phyloP scores from a whole-genome alignment of 1,140 invertebrate species.

The Leptinotarsa undecemlineata region DNA sequence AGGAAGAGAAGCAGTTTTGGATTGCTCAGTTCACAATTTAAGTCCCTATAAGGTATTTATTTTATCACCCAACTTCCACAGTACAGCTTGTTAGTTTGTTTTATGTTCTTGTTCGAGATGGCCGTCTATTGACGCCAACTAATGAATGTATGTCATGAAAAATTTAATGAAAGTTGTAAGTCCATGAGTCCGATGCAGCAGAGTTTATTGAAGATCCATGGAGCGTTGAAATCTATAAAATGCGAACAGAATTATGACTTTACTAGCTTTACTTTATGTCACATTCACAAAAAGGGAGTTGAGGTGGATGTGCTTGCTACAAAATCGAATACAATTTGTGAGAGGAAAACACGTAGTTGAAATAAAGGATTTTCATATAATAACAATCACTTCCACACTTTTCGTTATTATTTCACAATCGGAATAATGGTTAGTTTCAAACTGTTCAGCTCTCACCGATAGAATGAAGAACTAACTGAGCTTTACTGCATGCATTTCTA shows the following conservation, averaged over 20 bases:
- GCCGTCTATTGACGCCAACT: not conserved
- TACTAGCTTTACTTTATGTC: too few relatives aligned
- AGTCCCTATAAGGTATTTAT: conserved; percentile 64
- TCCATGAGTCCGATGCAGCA: not conserved
- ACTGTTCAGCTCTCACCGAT: too few relatives aligned
- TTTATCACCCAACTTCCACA: conserved; percentile 10
- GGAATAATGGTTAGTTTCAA: too few relatives aligned
- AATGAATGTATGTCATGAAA: not conserved
- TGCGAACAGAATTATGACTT: not conserved
- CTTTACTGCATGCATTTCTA: too few relatives aligned
- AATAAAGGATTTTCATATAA: too few relatives aligned
- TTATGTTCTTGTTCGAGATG: conserved; percentile 11
- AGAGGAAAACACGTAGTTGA: too few relatives aligned
- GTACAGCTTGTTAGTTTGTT: conserved; percentile 15
- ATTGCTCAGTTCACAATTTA: conserved; percentile 65
- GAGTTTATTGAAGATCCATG: not conserved
- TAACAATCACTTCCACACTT: too few relatives aligned
- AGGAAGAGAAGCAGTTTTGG: conserved; percentile 64
- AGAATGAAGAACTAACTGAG: too few relatives aligned
- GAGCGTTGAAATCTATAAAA: not conserved
- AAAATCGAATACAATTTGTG: too few relatives aligned
- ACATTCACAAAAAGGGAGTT: too few relatives aligned
- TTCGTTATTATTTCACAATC: too few relatives aligned
- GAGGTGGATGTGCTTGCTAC: too few relatives aligned
- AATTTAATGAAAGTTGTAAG: conserved; percentile 3